Evolutionary conservation across 2,888 invertebrate species (phyloP), one percentile per base, ranked within the genome.

Genomic region (Tineola bisselliella): DNA sequence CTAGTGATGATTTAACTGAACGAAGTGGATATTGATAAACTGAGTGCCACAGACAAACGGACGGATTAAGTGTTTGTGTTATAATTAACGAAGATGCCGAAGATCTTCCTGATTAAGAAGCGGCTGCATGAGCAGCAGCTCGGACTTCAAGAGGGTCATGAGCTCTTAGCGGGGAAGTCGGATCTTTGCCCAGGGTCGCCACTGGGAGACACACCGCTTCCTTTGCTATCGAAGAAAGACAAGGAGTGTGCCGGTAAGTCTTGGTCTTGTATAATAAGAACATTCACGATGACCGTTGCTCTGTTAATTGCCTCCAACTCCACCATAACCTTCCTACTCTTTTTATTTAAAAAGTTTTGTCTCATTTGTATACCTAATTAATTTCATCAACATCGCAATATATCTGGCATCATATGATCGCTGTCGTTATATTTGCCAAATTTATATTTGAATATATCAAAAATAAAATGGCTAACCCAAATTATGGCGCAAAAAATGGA

Each of bases 51-150:
- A 76, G 69, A 80, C 74, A 72, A 75, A 77, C 73, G 73, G 63
- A 75, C 73, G 81, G 78, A 82, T 81, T 74, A 69, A 81, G 86
- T 87, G 86, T 73, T 33, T 81, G 84, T 87, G 86, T 71, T 63
- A 66, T 64, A 73, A 75, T 73, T 70, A 67, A 66, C 66, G 71
- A 87, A 87, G 74, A 96, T 96, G 96, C 96, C 96, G 90, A 96
- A 96, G 90, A 96, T 96, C 84, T 96, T 95, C 87, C 87, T 95
- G 72, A 94, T 96, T 73, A 96, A 95, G 88, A 94, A 95, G 82
- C 91, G 95, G 78, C 90, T 96, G 89, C 94, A 94, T 71, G 94
- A 95, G 91, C 95, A 96, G 90, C 96, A 96, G 86, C 90, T 93
- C 74, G 90, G 93, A 72, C 86, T 96, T 77, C 88, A 93, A 81